Evolutionary conservation across 2,888 invertebrate genomes (phyloP), one percentile per base, ranked within the genome.

Genomic region (Mythimna vitellina): DNA sequence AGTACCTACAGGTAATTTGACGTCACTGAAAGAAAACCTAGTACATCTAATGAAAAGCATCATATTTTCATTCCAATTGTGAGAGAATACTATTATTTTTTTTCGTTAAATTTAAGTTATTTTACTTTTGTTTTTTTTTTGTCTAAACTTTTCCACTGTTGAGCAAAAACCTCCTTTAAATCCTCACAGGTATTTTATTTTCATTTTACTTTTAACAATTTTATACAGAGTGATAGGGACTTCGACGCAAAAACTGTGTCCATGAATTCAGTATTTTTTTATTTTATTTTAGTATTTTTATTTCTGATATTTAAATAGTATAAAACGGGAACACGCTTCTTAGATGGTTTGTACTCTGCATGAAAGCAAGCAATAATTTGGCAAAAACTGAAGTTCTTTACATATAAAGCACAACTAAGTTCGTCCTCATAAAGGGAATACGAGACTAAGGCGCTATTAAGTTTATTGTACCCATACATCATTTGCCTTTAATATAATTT

Each of bases 391-490:
- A 60, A 68, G 17, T 17, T 38, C 1, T 25, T 46, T 68, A 76
- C 10, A 25, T 62, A 60, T 57, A 17, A 72, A 72, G 68, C 65
- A 56, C 64, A 25, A 9, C 20, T 3, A 22, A 22, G 6, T 53
- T 64, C 22, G 56, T 78, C 69, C 66, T 70, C 51, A 1, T 53
- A 22, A 6, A 38, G 10, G 38, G 58, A 58, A 29, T 57, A 17
- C 51, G 51, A 77, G 8, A 54, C 32, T 60, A 68, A 57, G 20
- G 57, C 66, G 56, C 73, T 80, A 78, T 65, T 32, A 51, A 49
- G 42, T 78, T 80, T 82, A 80, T 80, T 80, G 80, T 80, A 80
- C 80, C 71, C 65, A 29, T 78, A 53, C 80, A 80, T 80, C 80
- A 65, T 80, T 81, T 80, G 79, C 73, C 17, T 60, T 62, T 8